Conservation (phyloP, 2,888 invertebrate genomes). For the Caenorhabditis drosophilae region DNA sequence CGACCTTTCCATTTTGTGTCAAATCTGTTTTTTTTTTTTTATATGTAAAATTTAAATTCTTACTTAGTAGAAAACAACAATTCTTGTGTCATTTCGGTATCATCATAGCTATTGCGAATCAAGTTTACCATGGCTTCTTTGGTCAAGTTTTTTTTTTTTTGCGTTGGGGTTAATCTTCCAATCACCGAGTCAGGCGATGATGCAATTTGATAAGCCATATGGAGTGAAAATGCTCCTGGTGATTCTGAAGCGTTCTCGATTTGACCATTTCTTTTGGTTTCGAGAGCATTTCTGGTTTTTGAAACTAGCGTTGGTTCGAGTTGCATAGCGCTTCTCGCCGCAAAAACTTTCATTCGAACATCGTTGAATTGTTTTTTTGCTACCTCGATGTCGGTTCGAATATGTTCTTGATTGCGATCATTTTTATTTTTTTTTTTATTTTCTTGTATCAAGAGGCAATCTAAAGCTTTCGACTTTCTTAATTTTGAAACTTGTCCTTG, state of each 20-base stretch:
- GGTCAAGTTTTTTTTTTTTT: constrained; percentile 29
- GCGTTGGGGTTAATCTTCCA: constrained; percentile 6
- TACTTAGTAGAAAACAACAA: constrained; percentile 47
- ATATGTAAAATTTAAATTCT: no score
- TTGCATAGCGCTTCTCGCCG: constrained; percentile 50
- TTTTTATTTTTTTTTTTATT: background rate
- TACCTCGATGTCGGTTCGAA: constrained; percentile 12
- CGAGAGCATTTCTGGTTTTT: constrained; percentile 28
- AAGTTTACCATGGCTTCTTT: constrained; percentile 46
- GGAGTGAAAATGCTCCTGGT: constrained; percentile 44
- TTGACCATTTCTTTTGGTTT: constrained; percentile 15
- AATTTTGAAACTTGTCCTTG: constrained; percentile 21
- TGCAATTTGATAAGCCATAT: constrained; percentile 31
- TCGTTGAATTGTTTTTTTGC: constrained; percentile 30
- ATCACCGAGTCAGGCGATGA: constrained; percentile 22
- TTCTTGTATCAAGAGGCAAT: constrained; percentile 23
- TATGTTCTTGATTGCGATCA: background rate
- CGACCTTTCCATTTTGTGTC: constrained; percentile 52
- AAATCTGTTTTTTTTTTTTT: no score
- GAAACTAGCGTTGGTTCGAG: constrained; percentile 44
- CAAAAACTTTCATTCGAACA: constrained; percentile 54
- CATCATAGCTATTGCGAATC: constrained; percentile 38
- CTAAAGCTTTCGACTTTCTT: constrained; percentile 25
- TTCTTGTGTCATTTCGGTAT: constrained; percentile 46
- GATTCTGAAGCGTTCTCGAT: constrained; percentile 23